Base-by-base conservation (phyloP, 2,797 vertebrate genomes). In the Thalassophryne amazonica region DNA sequence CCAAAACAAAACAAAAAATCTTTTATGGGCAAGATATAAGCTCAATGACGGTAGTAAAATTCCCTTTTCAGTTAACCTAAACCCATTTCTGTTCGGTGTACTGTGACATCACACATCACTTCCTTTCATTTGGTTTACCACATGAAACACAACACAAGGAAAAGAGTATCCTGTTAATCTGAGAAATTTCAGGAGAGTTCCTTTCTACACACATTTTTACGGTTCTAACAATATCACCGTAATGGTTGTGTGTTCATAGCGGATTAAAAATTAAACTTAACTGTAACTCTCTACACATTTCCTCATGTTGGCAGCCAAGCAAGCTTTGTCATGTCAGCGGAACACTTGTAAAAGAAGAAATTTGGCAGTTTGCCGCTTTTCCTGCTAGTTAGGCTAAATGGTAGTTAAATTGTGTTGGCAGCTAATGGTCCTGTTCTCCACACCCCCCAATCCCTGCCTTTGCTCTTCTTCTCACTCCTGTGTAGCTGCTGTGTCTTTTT, bases 401-500 rank as follows among this genome's bases (percentile, higher is more conserved):
- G 60, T 74, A 76, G 72, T 65, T 75, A 79, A 78, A 81, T 72
- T 80, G 69, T 73, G 72, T 82, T 85, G 80, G 76, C 81, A 84
- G 76, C 75, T 83, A 84, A 85, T 85, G 61, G 76, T 79, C 73
- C 59, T 73, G 76, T 74, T 73, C 71, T 68, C 62, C 63, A 68
- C 50, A 9, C 39, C 17, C 55, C 22, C 56, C 62, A 35, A 11
- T 49, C 42, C 51, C 46, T 55, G 45, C 37, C 20, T 43, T 62
- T 63, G 48, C 41, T 55, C 49, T 27, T 79, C 53, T 77, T 80
- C 72, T 80, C 78, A 74, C 72, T 56, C 68, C 34, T 47, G 34
- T 54, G 58, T 57, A 43, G 83, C 81, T 65, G 82, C 85, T 74
- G 78, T 70, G 81, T 86, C 85, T 82, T 84, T 84, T 85, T 84